A percentile compares a stretch with the other conserved stretches of the same genome.
Evolutionary conservation across 2,797 vertebrate species (phyloP).

Genomic region (Enteromius fasciolatus): DNA sequence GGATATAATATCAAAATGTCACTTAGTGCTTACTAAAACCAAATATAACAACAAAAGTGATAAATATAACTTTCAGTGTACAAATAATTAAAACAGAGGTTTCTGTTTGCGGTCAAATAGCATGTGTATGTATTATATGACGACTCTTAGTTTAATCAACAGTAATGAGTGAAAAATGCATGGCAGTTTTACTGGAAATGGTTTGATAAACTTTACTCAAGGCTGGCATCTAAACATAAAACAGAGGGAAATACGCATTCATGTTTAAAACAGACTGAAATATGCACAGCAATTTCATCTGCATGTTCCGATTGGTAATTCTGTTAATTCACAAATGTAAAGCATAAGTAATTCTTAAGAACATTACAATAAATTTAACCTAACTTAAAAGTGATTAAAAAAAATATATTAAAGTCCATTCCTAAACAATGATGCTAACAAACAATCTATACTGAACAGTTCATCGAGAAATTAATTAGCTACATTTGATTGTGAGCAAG

Average conservation of each 20-base stretch:
- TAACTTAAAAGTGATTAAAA: constrained; percentile 21
- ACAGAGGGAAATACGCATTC: constrained; percentile 2
- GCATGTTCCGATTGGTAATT: constrained; percentile 2
- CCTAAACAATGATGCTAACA: constrained; percentile 1
- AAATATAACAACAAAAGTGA: not conserved
- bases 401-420: not conserved
- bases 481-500: constrained; percentile 4
- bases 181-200: constrained; percentile 8
- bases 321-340: constrained; percentile 32
- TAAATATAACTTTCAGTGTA: not conserved
- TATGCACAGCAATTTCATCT: constrained; percentile 43
- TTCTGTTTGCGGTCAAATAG: not conserved
- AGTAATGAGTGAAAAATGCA: constrained; percentile 2
- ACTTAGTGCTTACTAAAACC: not conserved
- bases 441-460: constrained; percentile 29
- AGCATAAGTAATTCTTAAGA: not conserved
- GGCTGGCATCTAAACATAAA: not conserved
- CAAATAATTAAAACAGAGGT: not conserved
- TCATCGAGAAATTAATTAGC: constrained; percentile 10
- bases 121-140: not conserved
- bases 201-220: constrained; percentile 8
- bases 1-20: not conserved
- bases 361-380: constrained; percentile 13
- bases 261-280: constrained; percentile 18
- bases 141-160: constrained; percentile 2